A percentile compares a stretch with the other conserved stretches of the same genome.
phyloP scores from a whole-genome alignment of 2,113 vertebrate species.

The Bettongia penicillata region DNA sequence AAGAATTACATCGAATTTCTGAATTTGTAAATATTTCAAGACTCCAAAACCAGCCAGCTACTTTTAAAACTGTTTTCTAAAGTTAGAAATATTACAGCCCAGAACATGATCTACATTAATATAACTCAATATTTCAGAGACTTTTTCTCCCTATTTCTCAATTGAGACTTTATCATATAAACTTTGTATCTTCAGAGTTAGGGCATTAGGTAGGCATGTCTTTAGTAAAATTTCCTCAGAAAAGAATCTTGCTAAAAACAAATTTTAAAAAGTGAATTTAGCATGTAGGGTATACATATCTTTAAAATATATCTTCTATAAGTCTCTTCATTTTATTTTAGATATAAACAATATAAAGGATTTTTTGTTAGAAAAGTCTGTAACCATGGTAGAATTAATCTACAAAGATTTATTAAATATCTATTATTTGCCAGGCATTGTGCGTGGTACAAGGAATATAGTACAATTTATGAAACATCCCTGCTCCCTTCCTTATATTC shows the following conservation, averaged over 20 bases:
- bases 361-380: not conserved
- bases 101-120: not conserved
- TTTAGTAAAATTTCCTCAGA: constrained; percentile 21
- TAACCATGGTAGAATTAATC: not conserved
- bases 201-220: not conserved
- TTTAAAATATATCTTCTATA: constrained; percentile 27
- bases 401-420: not conserved
- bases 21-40: not conserved
- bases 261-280: not conserved
- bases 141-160: not conserved
- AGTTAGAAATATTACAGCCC: not conserved
- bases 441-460: not conserved
- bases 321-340: constrained; percentile 23
- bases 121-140: not conserved
- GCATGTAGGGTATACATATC: not conserved
- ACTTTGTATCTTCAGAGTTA: not conserved
- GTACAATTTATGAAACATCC: not conserved
- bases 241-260: constrained; percentile 21
- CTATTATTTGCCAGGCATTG: not conserved
- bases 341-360: not conserved
- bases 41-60: not conserved
- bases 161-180: not conserved
- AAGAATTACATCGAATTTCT: not conserved
- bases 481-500: not conserved
- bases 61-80: not conserved